phyloP scores from a whole-genome alignment of 2,797 vertebrate species.

The Gymnothorax javanicus region DNA sequence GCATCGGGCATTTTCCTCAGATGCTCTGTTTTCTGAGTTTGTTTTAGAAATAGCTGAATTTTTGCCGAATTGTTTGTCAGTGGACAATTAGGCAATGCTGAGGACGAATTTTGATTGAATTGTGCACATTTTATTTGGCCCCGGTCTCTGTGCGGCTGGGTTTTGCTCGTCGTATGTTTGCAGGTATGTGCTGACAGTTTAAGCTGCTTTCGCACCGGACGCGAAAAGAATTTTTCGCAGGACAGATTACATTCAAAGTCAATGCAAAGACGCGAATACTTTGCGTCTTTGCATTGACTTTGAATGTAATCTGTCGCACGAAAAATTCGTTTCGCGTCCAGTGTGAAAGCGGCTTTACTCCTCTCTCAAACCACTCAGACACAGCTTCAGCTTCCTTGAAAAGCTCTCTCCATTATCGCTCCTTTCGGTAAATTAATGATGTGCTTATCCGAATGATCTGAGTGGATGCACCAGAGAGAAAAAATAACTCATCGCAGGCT shows the following conservation, averaged over 20 bases:
- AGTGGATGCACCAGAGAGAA: not conserved
- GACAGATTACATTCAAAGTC: no score
- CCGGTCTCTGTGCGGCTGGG: not conserved
- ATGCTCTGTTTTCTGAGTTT: no score
- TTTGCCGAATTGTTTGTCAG: no score
- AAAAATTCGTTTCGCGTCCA: no score
- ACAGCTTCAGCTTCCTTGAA: slow-evolving; percentile 7
- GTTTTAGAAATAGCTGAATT: no score
- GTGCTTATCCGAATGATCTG: not conserved
- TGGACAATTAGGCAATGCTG: not conserved
- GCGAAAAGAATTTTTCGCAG: no score
- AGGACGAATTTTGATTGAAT: not conserved
- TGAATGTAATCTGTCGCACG: no score
- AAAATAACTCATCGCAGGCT: not conserved
- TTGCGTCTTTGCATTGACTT: no score
- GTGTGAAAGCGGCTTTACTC: not conserved
- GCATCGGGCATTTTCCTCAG: no score
- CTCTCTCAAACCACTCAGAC: not conserved
- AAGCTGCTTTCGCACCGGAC: no score
- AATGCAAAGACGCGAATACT: no score
- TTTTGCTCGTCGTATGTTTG: not conserved
- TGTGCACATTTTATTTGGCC: not conserved
- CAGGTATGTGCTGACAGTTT: not conserved
- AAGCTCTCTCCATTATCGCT: slow-evolving; percentile 22
- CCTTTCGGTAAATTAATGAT: slow-evolving; percentile 8